phyloP scores from a whole-genome alignment of 1,140 invertebrate genomes.

The Parasteatoda tepidariorum region DNA sequence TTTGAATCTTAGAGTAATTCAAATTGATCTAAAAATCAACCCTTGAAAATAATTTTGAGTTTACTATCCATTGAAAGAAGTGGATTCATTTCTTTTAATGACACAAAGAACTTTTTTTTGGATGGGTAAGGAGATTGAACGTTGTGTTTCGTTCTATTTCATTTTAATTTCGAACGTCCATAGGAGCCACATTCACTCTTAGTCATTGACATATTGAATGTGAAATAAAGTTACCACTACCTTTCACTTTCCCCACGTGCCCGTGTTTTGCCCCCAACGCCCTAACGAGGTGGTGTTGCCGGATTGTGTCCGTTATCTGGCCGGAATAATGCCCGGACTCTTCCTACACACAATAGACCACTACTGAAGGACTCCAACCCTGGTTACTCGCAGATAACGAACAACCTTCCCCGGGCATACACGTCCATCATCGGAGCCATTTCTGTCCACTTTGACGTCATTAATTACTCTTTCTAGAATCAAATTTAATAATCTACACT shows the following conservation, averaged over 20 bases:
- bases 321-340: conserved; percentile 26
- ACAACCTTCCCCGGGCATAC: neutral
- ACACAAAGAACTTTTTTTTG: too few species aligned
- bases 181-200: neutral
- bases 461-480: neutral
- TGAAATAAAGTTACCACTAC: neutral
- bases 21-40: too few species aligned
- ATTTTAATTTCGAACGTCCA: neutral
- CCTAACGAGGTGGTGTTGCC: conserved; percentile 21
- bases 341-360: conserved; percentile 16
- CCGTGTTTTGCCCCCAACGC: neutral
- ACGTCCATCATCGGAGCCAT: neutral
- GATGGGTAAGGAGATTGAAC: too few species aligned
- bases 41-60: too few species aligned
- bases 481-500: too few species aligned
- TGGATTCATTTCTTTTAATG: too few species aligned
- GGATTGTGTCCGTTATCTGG: conserved; percentile 48
- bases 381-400: conserved; percentile 48
- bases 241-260: conserved; percentile 6
- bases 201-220: neutral
- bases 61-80: too few species aligned
- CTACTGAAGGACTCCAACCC: conserved; percentile 17
- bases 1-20: too few species aligned
- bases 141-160: neutral
- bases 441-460: neutral